These are phyloP conservation scores for Phortica okadai DNA, from an alignment of 2,888 invertebrate species.

Conservation along the genomic window DNA sequence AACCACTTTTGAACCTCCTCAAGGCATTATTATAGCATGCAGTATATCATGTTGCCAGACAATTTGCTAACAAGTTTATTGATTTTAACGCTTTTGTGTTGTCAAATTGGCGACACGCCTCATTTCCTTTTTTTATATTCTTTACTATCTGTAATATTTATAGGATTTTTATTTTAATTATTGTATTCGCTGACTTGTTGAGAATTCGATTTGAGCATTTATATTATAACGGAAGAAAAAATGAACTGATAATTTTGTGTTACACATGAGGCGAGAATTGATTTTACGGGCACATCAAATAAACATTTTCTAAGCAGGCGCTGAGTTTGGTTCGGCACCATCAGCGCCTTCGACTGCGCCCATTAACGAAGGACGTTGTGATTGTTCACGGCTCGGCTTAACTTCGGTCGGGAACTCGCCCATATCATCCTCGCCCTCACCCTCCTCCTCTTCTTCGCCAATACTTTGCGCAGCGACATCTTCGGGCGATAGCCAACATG, in stretches of 20 bases:
- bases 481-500: slow-evolving; percentile 59
- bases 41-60: neutral
- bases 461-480: slow-evolving; percentile 43
- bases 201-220: too few relatives aligned
- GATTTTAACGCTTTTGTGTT: neutral
- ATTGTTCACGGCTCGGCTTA: neutral
- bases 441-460: slow-evolving; percentile 43
- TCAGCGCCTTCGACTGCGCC: neutral
- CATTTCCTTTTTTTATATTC: too few relatives aligned
- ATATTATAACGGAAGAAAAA: too few relatives aligned
- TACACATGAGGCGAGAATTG: too few relatives aligned
- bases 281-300: too few relatives aligned
- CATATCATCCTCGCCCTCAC: slow-evolving; percentile 45
- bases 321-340: neutral
- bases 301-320: too few relatives aligned
- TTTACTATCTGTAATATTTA: too few relatives aligned
- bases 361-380: neutral
- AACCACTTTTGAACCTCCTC: neutral
- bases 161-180: too few relatives aligned
- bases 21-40: neutral
- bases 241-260: too few relatives aligned
- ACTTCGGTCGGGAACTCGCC: slow-evolving; percentile 37
- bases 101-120: neutral
- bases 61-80: neutral
- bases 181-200: too few relatives aligned